Evolutionary conservation across 1,140 invertebrate genomes (phyloP), one percentile per base, ranked within the genome.

Genomic region (Ips nitidus): DNA sequence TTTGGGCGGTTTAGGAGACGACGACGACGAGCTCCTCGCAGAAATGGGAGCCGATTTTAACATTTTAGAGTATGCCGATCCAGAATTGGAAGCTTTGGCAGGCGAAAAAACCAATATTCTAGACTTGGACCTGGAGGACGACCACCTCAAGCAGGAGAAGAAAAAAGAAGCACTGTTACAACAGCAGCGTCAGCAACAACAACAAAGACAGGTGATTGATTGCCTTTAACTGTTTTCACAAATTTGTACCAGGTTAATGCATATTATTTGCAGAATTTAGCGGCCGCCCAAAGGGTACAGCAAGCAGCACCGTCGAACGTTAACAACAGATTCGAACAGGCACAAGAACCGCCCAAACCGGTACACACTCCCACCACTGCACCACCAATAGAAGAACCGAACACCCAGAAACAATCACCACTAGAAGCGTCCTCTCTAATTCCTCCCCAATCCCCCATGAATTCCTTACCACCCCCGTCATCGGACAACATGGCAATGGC

Each of bases 11-110:
- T 82, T 94, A 41, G 91, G 88, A 2, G 89, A 93, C 41, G 93
- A 94, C 72, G 93, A 95, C 78, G 94, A 95, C 78, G 93, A 95
- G 77, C 85, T 95, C 69, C 82, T 95, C 84, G 93, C 90, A 42
- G 91, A 94, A 84, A 92, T 95, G 84, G 94, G 94, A 8, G 90
- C 94, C 77, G 94, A 97, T 81, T 98, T 98, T 81, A 97, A 98
- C 80, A 97, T 98, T 75, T 80, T 98, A 47, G 93, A 96, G 81
- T 98, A 97, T 83, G 95, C 94, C 0, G 95, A 98, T 86, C 92
- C 95, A 1, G 94, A 97, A 81, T 82, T 96, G n/a, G 92, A 94
- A 69, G 89, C 90, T 58, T 86, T 91, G 71, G 86, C 89, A 55
- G 89, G 87, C 61, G 88, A 88, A 62, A 90, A 89, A 73, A 90